Evolutionary conservation across 1,140 invertebrate species (phyloP).

Genomic region (Gonatopus flavifemur): DNA sequence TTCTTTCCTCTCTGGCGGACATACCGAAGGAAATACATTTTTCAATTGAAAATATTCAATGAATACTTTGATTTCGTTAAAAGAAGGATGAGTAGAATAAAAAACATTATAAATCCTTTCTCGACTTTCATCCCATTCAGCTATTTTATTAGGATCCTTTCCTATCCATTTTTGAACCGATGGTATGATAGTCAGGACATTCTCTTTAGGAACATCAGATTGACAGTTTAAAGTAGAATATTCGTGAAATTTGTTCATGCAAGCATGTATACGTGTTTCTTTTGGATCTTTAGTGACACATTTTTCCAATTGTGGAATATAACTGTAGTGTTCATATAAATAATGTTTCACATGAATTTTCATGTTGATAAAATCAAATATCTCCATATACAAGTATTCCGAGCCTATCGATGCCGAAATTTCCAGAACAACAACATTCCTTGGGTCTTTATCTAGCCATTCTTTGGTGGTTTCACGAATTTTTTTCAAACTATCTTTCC

Average conservation of each 20-base stretch:
- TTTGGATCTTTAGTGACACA: conserved; percentile 45
- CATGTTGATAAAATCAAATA: conserved; percentile 56
- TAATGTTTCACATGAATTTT: conserved; percentile 59
- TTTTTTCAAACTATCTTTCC: conserved; percentile 59
- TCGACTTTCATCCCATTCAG: conserved; percentile 28
- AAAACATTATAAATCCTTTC: conserved; percentile 58
- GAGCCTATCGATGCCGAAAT: conserved; percentile 62
- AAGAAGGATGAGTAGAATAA: conserved; percentile 68
- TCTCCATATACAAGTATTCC: conserved; percentile 64
- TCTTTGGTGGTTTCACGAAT: conserved; percentile 56
- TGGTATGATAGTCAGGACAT: conserved; percentile 54
- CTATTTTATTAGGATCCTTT: conserved; percentile 40
- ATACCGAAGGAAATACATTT: conserved; percentile 59
- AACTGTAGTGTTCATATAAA: conserved; percentile 44
- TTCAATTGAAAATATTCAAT: conserved; percentile 60
- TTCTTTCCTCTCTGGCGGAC: conserved; percentile 21
- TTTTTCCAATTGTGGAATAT: conserved; percentile 49
- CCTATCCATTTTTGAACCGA: conserved; percentile 60
- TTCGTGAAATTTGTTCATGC: conserved; percentile 31
- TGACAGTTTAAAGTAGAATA: conserved; percentile 31
- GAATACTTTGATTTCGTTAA: conserved; percentile 60
- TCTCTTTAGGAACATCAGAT: conserved; percentile 11
- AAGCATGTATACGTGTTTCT: conserved; percentile 55
- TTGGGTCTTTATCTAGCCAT: conserved; percentile 57
- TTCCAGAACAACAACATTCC: conserved; percentile 59